A percentile compares a stretch with the other conserved stretches of the same genome.
phyloP scores from a whole-genome alignment of 2,113 vertebrate genomes.

The Dromiciops gliroides region DNA sequence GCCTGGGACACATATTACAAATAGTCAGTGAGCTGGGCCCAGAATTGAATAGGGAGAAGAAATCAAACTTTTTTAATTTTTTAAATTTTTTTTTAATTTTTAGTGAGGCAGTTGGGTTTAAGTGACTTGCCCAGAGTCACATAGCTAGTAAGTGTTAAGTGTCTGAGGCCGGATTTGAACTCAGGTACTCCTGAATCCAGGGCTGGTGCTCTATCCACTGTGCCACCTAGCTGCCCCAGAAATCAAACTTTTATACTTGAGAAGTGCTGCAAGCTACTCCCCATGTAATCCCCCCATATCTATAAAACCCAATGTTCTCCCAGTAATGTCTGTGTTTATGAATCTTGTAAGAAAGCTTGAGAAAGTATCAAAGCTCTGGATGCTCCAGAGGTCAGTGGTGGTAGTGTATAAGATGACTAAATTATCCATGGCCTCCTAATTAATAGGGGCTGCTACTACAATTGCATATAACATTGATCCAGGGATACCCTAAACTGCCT shows the following conservation, averaged over 20 bases:
- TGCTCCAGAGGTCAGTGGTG: neutral
- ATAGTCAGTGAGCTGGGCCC: neutral
- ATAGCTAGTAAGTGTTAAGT: too few species aligned
- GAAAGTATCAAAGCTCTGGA: neutral
- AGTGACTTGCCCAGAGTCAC: too few species aligned
- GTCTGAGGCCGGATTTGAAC: too few species aligned
- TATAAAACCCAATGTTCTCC: too few species aligned
- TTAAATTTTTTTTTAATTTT: too few species aligned
- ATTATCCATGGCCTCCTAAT: neutral
- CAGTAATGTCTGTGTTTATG: neutral
- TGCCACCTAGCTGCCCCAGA: too few species aligned
- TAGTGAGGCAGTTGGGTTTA: too few species aligned
- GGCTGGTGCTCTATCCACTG: too few species aligned
- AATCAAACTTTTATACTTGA: neutral
- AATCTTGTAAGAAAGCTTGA: neutral
- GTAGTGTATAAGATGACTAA: neutral
- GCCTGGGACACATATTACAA: neutral
- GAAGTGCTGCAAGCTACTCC: neutral
- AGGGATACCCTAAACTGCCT: neutral
- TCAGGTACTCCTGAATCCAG: too few species aligned
- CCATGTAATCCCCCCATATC: neutral
- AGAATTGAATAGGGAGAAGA: neutral
- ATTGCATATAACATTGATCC: neutral
- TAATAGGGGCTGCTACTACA: neutral
- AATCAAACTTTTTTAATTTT: neutral